Percentiles rank a stretch among this genome's conserved stretches.
Evolutionary conservation across 2,888 invertebrate species (phyloP).

Genomic region (Gerris lacustris): DNA sequence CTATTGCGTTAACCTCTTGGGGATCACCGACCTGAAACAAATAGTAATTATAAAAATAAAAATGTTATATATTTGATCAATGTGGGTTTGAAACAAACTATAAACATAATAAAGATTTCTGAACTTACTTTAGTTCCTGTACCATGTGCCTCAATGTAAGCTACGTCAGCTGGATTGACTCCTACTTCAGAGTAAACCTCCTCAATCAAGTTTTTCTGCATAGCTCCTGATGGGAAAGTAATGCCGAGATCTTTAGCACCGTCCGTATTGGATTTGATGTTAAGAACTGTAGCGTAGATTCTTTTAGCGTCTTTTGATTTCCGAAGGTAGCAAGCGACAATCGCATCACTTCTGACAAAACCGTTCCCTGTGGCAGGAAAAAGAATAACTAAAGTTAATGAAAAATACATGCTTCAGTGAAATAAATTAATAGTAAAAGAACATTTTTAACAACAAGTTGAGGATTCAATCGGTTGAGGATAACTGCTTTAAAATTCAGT

Average conservation of each 20-base stretch:
- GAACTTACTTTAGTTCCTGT: slow-evolving; percentile 87
- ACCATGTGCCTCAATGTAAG: slow-evolving; percentile 94
- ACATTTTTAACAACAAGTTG: too few species aligned
- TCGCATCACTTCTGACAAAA: slow-evolving; percentile 84
- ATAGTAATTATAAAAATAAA: too few species aligned
- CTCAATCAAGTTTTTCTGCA: slow-evolving; percentile 67
- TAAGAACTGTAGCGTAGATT: slow-evolving; percentile 74
- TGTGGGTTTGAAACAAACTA: too few species aligned
- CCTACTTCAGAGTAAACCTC: slow-evolving; percentile 78
- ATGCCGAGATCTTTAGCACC: slow-evolving; percentile 84
- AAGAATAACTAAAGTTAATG: slow-evolving; percentile 29
- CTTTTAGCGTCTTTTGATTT: slow-evolving; percentile 61
- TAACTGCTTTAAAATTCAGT: too few species aligned
- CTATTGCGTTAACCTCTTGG: slow-evolving; percentile 44
- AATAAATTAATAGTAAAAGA: too few species aligned
- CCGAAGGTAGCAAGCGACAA: slow-evolving; percentile 70
- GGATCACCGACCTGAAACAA: slow-evolving; percentile 40
- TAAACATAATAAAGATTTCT: too few species aligned
- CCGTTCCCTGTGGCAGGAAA: slow-evolving; percentile 52
- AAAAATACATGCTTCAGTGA: too few species aligned
- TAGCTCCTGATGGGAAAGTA: slow-evolving; percentile 66
- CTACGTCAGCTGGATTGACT: slow-evolving; percentile 68
- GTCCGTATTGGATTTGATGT: slow-evolving; percentile 84
- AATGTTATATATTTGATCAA: too few species aligned
- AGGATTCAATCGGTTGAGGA: too few species aligned